Percentiles rank a stretch among this genome's conserved stretches.
Conservation (phyloP, 2,797 vertebrate genomes). For the Phataginus tetradactyla region DNA sequence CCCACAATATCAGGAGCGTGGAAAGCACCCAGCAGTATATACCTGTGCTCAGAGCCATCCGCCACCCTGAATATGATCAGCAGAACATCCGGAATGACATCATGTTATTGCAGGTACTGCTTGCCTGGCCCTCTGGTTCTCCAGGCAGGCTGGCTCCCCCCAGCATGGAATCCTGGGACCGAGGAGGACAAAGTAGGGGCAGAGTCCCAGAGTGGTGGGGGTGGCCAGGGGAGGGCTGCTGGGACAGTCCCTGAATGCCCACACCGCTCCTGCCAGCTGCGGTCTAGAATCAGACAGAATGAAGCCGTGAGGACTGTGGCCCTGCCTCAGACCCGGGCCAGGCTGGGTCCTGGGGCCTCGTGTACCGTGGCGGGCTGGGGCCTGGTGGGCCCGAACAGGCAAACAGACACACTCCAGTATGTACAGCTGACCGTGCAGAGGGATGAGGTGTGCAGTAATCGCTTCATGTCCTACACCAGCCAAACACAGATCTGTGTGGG, state of each 20-base stretch:
- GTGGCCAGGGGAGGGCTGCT: fast-evolving
- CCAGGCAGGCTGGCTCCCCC: not conserved
- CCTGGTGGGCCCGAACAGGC: fast-evolving
- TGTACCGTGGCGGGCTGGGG: constrained; percentile 71
- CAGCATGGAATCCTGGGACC: not conserved
- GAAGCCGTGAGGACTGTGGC: not conserved
- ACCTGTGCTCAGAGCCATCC: constrained; percentile 71
- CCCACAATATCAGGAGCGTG: constrained; percentile 77
- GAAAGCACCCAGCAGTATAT: constrained; percentile 84
- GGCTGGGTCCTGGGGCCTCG: not conserved
- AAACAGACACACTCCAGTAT: constrained; percentile 14
- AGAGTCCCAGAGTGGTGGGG: not conserved
- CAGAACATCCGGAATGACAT: constrained; percentile 83
- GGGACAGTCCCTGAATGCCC: not conserved
- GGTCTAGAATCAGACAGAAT: fast-evolving
- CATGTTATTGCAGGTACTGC: constrained; percentile 84
- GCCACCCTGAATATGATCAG: constrained; percentile 82
- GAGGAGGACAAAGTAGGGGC: not conserved
- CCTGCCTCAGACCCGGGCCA: not conserved
- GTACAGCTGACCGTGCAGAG: constrained; percentile 54
- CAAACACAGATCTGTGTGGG: constrained; percentile 71
- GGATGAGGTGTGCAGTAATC: not conserved
- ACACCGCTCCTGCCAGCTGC: constrained; percentile 44
- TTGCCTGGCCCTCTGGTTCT: not conserved
- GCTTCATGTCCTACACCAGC: fast-evolving